Base-by-base conservation (phyloP, 2,888 invertebrate species). In the Hyposoter dolosus region DNA sequence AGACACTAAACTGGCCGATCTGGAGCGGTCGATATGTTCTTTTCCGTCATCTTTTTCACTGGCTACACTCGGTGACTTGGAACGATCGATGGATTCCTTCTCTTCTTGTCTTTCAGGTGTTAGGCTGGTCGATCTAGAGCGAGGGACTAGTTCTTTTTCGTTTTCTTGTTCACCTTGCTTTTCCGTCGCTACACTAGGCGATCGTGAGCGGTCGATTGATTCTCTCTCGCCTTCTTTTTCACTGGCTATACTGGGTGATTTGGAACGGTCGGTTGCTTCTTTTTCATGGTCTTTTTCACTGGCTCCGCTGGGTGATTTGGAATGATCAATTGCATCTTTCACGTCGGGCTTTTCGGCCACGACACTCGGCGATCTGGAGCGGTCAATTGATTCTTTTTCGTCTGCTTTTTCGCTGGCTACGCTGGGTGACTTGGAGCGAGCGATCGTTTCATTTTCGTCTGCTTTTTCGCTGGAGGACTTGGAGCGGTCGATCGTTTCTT, bases 331-430 rank as follows among this genome's bases (percentile, higher is more conserved):
- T 32, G 68, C 32, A 50, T 45, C 71, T 50, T 69, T 45, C 56
- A 65, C 60, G 43, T 69, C 56, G 2, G 15, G 43, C 19, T 76
- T 81, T 7, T 77, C 69, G 45, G 65, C 66, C n/a, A 77, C 66
- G 45, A 86, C 78, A 53, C 88, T 89, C 9, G 87, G 50, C 3
- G 87, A 87, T 45, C 79, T 87, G 3, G 87, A 88, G 12, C 28
- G 45, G 9, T 23, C 28, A 6, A 12, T 17, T 32, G 47, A 1
- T 32, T 47, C 47, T 45, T 69, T 69, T 47, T 47, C 47, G 1
- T 10, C 47, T 1, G 53, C 53, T n/a, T 35, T 71, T 17, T 78
- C 69, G 53, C 50, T 71, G 7, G 78, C 47, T 35, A 69, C 40
- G 12, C 84, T 87, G 3, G 88, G 75, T n/a, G 84, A 87, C 47